Conservation (phyloP, 2,113 vertebrate genomes). For the Alectura lathami region DNA sequence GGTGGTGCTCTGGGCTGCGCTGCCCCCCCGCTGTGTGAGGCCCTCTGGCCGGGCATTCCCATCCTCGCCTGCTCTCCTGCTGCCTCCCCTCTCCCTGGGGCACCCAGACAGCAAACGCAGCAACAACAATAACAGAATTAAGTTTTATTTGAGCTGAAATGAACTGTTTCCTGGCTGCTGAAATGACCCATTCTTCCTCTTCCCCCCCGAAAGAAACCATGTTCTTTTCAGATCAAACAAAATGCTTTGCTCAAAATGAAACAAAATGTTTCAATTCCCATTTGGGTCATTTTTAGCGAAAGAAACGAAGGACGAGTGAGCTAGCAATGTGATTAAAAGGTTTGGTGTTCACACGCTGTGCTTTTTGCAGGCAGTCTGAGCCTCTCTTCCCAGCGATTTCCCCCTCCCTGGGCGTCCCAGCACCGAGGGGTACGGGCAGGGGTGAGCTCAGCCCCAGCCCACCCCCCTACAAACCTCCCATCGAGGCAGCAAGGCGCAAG, state of each 20-base stretch:
- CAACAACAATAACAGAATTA: background rate
- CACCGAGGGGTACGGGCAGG: background rate
- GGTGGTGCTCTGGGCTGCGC: rapidly evolving
- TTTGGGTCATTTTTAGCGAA: background rate
- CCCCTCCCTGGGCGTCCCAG: background rate
- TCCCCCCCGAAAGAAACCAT: background rate
- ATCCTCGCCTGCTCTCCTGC: rapidly evolving
- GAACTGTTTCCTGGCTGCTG: slow-evolving; percentile 35
- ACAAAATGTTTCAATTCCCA: slow-evolving; percentile 60
- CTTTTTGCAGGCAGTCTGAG: background rate
- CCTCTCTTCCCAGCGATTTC: background rate
- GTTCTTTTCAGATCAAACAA: slow-evolving; percentile 21
- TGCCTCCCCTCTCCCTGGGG: background rate
- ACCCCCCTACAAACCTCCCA: background rate
- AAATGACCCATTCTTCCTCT: background rate
- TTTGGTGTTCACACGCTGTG: rapidly evolving
- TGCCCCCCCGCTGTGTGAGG: background rate
- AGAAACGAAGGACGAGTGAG: background rate
- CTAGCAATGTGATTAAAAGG: background rate
- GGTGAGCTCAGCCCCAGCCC: background rate
- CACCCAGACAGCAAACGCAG: background rate
- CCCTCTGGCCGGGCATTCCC: background rate
- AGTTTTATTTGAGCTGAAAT: background rate
- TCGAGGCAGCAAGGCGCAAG: rapidly evolving
- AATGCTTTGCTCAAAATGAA: slow-evolving; percentile 48